Conservation (phyloP, 2,888 invertebrate genomes). For the Alitta virens region DNA sequence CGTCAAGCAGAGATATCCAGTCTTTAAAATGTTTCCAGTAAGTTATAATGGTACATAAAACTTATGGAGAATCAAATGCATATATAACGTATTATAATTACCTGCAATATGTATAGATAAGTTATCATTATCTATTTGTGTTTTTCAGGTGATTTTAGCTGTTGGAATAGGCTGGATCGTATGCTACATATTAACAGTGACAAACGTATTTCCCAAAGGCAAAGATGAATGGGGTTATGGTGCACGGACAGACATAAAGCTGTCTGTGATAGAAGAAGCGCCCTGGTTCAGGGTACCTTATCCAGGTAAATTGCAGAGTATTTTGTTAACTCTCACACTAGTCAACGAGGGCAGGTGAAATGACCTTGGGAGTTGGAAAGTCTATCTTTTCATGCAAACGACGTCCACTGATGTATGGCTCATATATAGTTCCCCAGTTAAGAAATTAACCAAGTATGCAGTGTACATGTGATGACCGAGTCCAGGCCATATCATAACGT, state of each 20-base stretch:
- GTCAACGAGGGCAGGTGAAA: no score
- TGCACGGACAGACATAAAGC: slow-evolving; percentile 50
- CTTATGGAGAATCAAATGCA: neutral
- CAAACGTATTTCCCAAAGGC: slow-evolving; percentile 55
- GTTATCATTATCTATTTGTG: no score
- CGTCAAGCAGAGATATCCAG: slow-evolving; percentile 64
- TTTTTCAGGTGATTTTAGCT: slow-evolving; percentile 42
- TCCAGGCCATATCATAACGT: no score
- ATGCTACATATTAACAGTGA: slow-evolving; percentile 49
- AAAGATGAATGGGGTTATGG: slow-evolving; percentile 48
- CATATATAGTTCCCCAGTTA: no score
- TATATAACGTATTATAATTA: neutral
- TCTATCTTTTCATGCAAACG: no score
- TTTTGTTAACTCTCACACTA: no score
- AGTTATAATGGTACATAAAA: no score
- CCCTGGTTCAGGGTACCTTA: slow-evolving; percentile 61
- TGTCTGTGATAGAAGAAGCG: slow-evolving; percentile 38
- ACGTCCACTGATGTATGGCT: no score
- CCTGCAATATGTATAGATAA: no score
- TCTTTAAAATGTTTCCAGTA: slow-evolving; percentile 80
- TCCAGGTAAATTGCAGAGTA: slow-evolving; percentile 62
- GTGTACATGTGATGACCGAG: no score
- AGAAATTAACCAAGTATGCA: no score
- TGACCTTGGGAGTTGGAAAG: no score
- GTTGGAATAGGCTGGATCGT: slow-evolving; percentile 46